Conservation (phyloP, 2,797 vertebrate genomes). For the Hoplostethus mediterraneus region DNA sequence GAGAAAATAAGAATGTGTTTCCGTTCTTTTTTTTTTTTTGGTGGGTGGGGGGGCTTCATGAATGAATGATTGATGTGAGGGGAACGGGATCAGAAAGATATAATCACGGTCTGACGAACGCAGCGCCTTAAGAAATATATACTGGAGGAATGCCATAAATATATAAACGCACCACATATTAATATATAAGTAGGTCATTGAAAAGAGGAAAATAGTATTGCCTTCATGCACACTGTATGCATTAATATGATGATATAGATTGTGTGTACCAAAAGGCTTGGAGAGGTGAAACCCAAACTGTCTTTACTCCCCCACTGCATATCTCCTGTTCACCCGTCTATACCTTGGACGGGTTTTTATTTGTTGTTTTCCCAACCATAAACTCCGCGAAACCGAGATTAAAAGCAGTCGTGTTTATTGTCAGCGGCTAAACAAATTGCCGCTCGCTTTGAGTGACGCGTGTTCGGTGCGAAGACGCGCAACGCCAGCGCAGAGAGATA, state of each 20-base stretch:
- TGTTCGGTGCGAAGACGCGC: constrained; percentile 71
- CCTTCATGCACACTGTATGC: constrained; percentile 33
- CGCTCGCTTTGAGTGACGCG: constrained; percentile 77
- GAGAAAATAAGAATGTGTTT: constrained; percentile 63
- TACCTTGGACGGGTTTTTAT: constrained; percentile 33
- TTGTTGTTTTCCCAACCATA: neutral
- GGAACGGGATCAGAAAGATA: constrained; percentile 75
- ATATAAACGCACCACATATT: constrained; percentile 77
- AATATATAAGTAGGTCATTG: constrained; percentile 76
- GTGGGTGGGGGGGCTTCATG: constrained; percentile 66
- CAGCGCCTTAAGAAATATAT: constrained; percentile 75
- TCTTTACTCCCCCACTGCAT: neutral
- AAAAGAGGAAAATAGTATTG: constrained; percentile 67
- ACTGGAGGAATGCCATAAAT: constrained; percentile 77
- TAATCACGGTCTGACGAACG: constrained; percentile 82
- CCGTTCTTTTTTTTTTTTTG: constrained; percentile 40
- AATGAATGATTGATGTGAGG: constrained; percentile 83
- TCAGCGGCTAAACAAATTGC: constrained; percentile 80
- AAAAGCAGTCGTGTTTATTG: constrained; percentile 72
- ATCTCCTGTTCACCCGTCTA: constrained; percentile 24
- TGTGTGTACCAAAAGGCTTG: constrained; percentile 21
- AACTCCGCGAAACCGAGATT: constrained; percentile 55
- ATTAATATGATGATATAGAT: neutral
- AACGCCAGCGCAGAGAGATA: constrained; percentile 53
- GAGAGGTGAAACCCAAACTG: constrained; percentile 11